Conservation (phyloP, 2,888 invertebrate species). For the Sarcophaga subvicina region DNA sequence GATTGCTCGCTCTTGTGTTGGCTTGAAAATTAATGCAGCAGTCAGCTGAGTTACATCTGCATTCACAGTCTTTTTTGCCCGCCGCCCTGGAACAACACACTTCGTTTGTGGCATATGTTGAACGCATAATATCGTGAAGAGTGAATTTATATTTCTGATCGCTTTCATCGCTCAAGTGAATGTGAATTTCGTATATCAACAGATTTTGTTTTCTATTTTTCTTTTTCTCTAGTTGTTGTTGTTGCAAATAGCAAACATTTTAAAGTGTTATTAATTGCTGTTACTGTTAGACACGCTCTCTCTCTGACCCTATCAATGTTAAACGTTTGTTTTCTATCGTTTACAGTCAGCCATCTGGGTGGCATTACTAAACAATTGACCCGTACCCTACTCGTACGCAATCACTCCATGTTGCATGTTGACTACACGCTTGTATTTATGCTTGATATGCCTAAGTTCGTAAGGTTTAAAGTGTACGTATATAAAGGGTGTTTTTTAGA, state of each 20-base stretch:
- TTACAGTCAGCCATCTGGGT: constrained; percentile 31
- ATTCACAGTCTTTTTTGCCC: neutral
- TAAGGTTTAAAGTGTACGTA: too few relatives aligned
- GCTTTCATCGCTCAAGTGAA: neutral
- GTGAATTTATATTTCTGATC: neutral
- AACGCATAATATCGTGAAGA: neutral
- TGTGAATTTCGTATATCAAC: constrained; percentile 44
- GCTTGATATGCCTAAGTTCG: too few relatives aligned
- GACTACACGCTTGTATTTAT: too few relatives aligned
- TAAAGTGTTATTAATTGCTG: constrained; percentile 65
- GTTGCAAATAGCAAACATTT: constrained; percentile 52
- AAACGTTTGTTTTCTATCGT: too few relatives aligned
- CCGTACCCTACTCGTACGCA: too few relatives aligned
- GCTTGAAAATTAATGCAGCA: constrained; percentile 33
- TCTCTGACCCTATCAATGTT: neutral
- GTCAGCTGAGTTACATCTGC: neutral
- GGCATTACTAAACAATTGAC: neutral
- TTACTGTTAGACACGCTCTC: constrained; percentile 53
- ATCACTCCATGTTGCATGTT: too few relatives aligned
- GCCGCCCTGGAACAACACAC: neutral
- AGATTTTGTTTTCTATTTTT: neutral
- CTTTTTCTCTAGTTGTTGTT: neutral
- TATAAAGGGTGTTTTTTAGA: too few relatives aligned
- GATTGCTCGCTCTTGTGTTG: constrained; percentile 4
- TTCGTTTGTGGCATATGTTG: neutral